phyloP scores from a whole-genome alignment of 2,797 vertebrate genomes.

The Neosilurus hyrtlii region DNA sequence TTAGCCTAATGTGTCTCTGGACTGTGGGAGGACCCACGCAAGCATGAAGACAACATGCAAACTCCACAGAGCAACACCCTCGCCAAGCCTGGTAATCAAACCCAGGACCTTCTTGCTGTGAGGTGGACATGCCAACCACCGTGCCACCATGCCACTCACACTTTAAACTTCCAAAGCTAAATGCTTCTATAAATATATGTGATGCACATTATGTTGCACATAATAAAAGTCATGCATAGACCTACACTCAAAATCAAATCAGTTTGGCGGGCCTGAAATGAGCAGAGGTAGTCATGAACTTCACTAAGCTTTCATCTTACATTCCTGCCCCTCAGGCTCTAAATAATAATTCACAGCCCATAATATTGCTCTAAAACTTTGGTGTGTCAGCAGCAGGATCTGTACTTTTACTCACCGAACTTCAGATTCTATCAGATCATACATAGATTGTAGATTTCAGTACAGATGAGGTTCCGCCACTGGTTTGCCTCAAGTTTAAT shows the following conservation, averaged over 20 bases:
- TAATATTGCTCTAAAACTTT: slow-evolving; percentile 41
- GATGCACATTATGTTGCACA: background rate
- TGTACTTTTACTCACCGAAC: slow-evolving; percentile 7
- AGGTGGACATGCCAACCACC: too few species aligned
- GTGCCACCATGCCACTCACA: background rate
- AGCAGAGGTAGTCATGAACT: slow-evolving; percentile 33
- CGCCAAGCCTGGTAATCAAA: too few species aligned
- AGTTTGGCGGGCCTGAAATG: slow-evolving; percentile 39
- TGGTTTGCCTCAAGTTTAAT: slow-evolving; percentile 28
- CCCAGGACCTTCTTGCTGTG: too few species aligned
- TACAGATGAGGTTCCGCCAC: background rate
- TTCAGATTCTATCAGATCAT: slow-evolving; percentile 39
- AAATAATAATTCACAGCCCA: slow-evolving; percentile 34
- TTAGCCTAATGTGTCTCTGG: too few species aligned
- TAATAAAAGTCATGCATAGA: background rate
- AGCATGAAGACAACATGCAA: too few species aligned
- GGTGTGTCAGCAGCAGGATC: slow-evolving; percentile 36
- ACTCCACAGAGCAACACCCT: too few species aligned
- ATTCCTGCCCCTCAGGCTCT: slow-evolving; percentile 37
- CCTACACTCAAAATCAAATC: slow-evolving; percentile 19
- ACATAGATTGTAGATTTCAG: background rate
- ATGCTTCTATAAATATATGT: background rate
- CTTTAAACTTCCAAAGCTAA: background rate
- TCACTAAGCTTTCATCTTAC: slow-evolving; percentile 43
- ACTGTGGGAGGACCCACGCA: background rate